These are phyloP conservation scores for Agonopterix subpropinquella DNA, from an alignment of 2,888 invertebrate species.

Conservation along the genomic window DNA sequence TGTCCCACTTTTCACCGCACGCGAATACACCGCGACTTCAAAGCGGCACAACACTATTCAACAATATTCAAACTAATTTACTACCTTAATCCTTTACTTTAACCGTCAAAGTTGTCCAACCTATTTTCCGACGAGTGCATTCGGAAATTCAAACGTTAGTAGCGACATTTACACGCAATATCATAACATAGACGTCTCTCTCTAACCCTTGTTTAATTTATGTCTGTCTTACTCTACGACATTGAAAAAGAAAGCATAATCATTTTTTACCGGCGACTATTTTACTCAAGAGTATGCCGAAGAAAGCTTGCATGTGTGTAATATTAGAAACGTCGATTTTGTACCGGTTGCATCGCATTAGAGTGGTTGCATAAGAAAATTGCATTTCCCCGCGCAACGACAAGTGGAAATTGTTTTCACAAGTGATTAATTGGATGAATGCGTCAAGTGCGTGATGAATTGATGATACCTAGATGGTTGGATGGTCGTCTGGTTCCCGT, in stretches of 20 bases:
- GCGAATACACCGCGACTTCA: constrained; percentile 51
- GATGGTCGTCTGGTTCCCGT: too few relatives aligned
- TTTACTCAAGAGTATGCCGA: constrained; percentile 67
- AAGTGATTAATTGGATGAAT: constrained; percentile 10
- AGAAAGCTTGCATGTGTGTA: constrained; percentile 68
- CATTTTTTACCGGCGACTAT: constrained; percentile 57
- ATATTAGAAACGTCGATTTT: constrained; percentile 67
- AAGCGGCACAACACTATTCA: constrained; percentile 46
- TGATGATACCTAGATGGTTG: too few relatives aligned
- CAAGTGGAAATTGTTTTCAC: constrained; percentile 23
- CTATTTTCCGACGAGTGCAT: constrained; percentile 42
- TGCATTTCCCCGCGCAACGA: constrained; percentile 51
- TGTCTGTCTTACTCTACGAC: constrained; percentile 45
- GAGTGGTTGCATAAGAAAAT: constrained; percentile 69
- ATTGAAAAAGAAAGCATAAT: constrained; percentile 73
- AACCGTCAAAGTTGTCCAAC: constrained; percentile 48
- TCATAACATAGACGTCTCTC: constrained; percentile 41
- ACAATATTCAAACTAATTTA: constrained; percentile 28
- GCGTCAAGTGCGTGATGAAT: too few relatives aligned
- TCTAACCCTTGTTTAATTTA: constrained; percentile 30
- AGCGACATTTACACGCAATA: constrained; percentile 45
- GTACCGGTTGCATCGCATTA: constrained; percentile 61
- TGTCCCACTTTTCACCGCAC: constrained; percentile 71
- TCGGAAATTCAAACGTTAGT: constrained; percentile 41
- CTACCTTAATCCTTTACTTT: constrained; percentile 38